Conservation (phyloP, 2,113 vertebrate species). For the Oreocharis arfaki region DNA sequence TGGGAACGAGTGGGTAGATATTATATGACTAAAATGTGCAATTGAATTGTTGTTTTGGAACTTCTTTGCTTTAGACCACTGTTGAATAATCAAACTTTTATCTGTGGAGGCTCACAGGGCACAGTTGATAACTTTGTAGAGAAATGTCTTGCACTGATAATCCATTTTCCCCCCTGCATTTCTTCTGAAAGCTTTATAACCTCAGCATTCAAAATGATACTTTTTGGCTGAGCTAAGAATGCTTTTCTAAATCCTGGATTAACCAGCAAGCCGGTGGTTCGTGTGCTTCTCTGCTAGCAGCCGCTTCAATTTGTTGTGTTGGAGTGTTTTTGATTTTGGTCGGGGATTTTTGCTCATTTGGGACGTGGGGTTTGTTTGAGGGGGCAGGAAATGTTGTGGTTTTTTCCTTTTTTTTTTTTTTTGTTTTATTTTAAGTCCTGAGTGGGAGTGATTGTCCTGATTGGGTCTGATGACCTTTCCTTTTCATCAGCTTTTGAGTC, state of each 20-base stretch:
- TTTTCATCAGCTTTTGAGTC: background rate
- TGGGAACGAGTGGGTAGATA: background rate
- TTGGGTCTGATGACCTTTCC: background rate
- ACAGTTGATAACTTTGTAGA: background rate
- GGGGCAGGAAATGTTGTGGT: background rate
- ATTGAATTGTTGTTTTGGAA: background rate
- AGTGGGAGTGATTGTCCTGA: background rate
- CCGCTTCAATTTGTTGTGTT: background rate
- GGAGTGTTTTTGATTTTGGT: background rate
- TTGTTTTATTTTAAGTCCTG: background rate
- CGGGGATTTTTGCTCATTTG: background rate
- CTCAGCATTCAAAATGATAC: background rate
- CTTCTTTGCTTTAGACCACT: background rate
- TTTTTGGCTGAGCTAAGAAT: background rate
- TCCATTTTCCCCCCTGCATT: background rate
- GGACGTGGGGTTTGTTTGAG: background rate
- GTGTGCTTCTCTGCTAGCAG: background rate
- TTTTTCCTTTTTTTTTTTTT: background rate
- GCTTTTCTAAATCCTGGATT: slow-evolving; percentile 28
- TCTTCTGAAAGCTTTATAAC: background rate
- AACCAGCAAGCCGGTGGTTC: background rate
- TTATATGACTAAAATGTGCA: background rate
- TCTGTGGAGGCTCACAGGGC: background rate
- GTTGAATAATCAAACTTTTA: background rate
- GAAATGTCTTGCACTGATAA: slow-evolving; percentile 4